Base-by-base conservation (phyloP, 2,888 invertebrate genomes). In the Melinaea menophilus region DNA sequence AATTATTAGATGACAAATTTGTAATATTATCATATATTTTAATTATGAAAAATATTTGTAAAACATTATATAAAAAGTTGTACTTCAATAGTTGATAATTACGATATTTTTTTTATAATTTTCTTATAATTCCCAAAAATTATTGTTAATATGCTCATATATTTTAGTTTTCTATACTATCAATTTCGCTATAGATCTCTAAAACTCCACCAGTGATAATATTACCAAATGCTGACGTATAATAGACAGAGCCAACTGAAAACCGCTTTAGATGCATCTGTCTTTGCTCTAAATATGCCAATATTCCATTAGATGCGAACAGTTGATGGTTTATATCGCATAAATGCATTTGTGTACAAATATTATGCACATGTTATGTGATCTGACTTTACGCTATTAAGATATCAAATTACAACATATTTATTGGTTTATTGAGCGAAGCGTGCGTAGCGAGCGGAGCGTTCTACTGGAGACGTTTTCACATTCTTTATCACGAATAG, bases 211-310 rank as follows among this genome's bases (percentile, higher is more conserved):
- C 22, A 31, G 5, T 31, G 22, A 51, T 51, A 51, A n/a, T 31
- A 51, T 51, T 51, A 31, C 51, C 31, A 51, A 51, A n/a, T 31
- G 51, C 31, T 34, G 33, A 58, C 47, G 41, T 41, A 41, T 41
- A 55, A 45, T 55, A 41, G 22, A 62, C 58, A 55, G 41, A 41
- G 41, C 55, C 34, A 47, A 60, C 35, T 33, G 35, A 35, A 55
- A 31, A 55, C 34, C 2, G 55, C 46, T 47, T 46, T 34, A 47
- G 47, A 46, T 59, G 48, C 37, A 33, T 59, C 41, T 48, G 47
- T n/a, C 55, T 34, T 56, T 63, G 66, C 59, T 61, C 68, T 64
- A 61, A 68, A 68, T 66, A 68, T 64, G 66, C 66, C 68, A 68
- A 66, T 65, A 58, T 63, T 66, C 66, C 68, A 68, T 68, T 68